Base-by-base conservation (phyloP, 2,797 vertebrate genomes). In the Toxotes lorentzi region DNA sequence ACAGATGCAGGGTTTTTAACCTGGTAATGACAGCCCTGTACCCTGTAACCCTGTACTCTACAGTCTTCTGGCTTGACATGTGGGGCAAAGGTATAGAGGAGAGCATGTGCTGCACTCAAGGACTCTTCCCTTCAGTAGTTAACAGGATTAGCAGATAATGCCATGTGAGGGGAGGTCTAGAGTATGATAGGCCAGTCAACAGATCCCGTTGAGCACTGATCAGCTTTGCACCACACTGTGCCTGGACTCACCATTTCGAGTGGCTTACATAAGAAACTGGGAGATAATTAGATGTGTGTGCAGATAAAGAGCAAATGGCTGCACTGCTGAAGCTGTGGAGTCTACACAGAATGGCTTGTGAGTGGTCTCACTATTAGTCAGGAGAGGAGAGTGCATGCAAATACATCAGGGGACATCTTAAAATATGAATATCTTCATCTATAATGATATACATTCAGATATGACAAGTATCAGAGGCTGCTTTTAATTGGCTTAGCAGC, bases 81-180 rank as follows among this genome's bases (percentile, higher is more conserved):
- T 78, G 70, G 70, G 69, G 24, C 75, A 72, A 84, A 83, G 74
- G 60, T 82, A 34, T 21, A 63, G 57, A 76, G 74, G 78, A 71
- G 75, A 84, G 74, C 32, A 17, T 78, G 58, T 68, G 47, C 66
- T 54, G 43, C 54, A 17, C 38, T 89, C 83, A 90, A 90, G 91
- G 88, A 88, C 91, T 85, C 79, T 54, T 87, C 58, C 76, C 82
- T 78, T 88, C 90, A 88, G 86, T 86, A 81, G 80, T 88, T 93
- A 92, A 93, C 86, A 85, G 84, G 90, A 91, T 94, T 85, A 90
- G 50, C 6, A 35, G 74, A 41, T 93, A 89, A 90, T 65, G 51
- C 77, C 74, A 67, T 68, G 77, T 47, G 78, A 82, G 53, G 58
- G 81, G 75, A 76, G 81, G 84, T 81, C 79, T 62, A 66, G 75